phyloP scores from a whole-genome alignment of 2,797 vertebrate species.

The Cheirogaleus major region DNA sequence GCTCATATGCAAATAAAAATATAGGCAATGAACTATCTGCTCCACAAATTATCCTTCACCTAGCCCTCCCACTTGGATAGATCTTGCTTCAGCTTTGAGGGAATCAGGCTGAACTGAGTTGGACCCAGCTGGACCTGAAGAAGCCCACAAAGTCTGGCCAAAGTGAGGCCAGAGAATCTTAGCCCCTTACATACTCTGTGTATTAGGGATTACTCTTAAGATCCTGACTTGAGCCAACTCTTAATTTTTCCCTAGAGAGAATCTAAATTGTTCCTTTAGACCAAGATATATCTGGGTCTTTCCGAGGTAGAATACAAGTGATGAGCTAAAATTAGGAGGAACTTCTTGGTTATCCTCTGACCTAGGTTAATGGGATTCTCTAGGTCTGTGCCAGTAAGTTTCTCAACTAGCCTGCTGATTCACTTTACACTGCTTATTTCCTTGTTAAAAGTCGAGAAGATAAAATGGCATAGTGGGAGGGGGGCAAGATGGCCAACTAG shows the following conservation, averaged over 20 bases:
- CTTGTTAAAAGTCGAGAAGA: background rate
- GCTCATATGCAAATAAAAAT: background rate
- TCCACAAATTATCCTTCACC: background rate
- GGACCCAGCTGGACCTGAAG: background rate
- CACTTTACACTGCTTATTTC: background rate
- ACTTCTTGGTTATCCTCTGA: background rate
- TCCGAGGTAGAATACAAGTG: background rate
- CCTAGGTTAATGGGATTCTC: background rate
- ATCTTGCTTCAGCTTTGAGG: background rate
- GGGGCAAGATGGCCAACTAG: too few species aligned
- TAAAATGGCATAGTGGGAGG: too few species aligned
- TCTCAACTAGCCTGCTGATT: background rate
- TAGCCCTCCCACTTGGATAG: background rate
- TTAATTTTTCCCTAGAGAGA: background rate
- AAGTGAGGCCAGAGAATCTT: background rate
- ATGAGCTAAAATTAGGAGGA: background rate
- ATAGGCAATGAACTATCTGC: background rate
- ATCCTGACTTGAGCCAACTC: background rate
- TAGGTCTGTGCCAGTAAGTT: background rate
- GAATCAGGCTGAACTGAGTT: background rate
- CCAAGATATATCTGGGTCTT: background rate
- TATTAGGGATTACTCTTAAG: background rate
- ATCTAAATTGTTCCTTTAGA: slow-evolving; percentile 28
- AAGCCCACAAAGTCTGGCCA: background rate
- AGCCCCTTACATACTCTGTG: background rate